Conservation (phyloP, 2,888 invertebrate genomes). For the Tethea ocularis region DNA sequence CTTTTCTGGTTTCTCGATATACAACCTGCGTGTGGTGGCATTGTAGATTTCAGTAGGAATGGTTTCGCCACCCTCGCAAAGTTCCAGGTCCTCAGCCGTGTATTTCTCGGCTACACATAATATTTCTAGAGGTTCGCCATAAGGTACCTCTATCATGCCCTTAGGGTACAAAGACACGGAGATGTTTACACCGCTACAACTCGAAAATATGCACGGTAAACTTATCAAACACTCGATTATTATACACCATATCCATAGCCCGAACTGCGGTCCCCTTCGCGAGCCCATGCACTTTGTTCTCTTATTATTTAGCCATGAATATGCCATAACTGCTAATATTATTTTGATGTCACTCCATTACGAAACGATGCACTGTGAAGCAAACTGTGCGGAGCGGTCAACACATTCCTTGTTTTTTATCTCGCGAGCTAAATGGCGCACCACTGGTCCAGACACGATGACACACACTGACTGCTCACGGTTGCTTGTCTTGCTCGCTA, state of each 20-base stretch:
- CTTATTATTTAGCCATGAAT: constrained; percentile 49
- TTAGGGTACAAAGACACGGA: constrained; percentile 75
- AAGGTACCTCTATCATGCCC: constrained; percentile 82
- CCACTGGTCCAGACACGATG: constrained; percentile 69
- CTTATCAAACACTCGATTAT: constrained; percentile 61
- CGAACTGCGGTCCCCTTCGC: constrained; percentile 56
- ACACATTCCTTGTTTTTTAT: constrained; percentile 72
- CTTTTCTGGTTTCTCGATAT: constrained; percentile 80
- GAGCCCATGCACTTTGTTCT: constrained; percentile 61
- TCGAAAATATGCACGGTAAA: constrained; percentile 65
- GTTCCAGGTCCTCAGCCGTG: constrained; percentile 71
- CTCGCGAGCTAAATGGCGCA: constrained; percentile 73
- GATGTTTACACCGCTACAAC: constrained; percentile 57
- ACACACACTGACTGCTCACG: constrained; percentile 68
- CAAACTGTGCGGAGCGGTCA: constrained; percentile 51
- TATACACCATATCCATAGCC: constrained; percentile 69
- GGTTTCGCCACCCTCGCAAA: constrained; percentile 45
- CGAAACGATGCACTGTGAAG: constrained; percentile 53
- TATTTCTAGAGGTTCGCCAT: constrained; percentile 86
- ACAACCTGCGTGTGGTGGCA: constrained; percentile 84
- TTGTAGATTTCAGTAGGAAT: constrained; percentile 82
- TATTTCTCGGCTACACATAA: constrained; percentile 84
- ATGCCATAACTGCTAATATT: constrained; percentile 62
- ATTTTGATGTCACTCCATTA: constrained; percentile 64
- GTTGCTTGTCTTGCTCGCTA: constrained; percentile 21